A percentile compares a stretch with the other conserved stretches of the same genome.
Conservation (phyloP, 2,888 invertebrate genomes). For the Orthonevra nobilis region DNA sequence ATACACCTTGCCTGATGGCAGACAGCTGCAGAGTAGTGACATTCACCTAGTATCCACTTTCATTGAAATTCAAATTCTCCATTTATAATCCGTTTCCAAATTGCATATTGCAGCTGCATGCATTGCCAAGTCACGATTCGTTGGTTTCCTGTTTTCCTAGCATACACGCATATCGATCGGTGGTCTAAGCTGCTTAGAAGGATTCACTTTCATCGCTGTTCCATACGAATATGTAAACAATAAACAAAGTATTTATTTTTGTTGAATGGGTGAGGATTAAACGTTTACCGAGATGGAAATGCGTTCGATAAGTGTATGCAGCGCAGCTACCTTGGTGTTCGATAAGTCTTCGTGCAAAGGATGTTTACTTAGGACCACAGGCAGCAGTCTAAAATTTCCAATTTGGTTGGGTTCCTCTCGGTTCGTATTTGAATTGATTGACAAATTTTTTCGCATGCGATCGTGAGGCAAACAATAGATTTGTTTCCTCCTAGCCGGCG, state of each 20-base stretch:
- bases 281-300: slow-evolving; percentile 34
- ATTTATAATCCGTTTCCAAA: slow-evolving; percentile 52
- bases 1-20: slow-evolving; percentile 38
- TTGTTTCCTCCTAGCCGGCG: slow-evolving; percentile 31
- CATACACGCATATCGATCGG: slow-evolving; percentile 2
- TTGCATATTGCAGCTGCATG: slow-evolving; percentile 58
- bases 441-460: slow-evolving; percentile 58
- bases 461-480: slow-evolving; percentile 55
- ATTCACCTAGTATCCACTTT: slow-evolving; percentile 14
- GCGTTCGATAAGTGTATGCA: slow-evolving; percentile 44
- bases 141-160: slow-evolving; percentile 55
- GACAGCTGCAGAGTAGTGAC: slow-evolving; percentile 31
- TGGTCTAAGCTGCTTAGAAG: slow-evolving; percentile 60
- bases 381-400: slow-evolving; percentile 6
- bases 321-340: slow-evolving; percentile 14
- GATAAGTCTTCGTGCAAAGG: slow-evolving; percentile 35
- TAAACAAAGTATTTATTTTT: slow-evolving; percentile 20
- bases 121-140: slow-evolving; percentile 11
- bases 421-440: slow-evolving; percentile 40
- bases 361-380: slow-evolving; percentile 62
- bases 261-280: slow-evolving; percentile 53
- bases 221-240: slow-evolving; percentile 30
- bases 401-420: no score
- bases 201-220: slow-evolving; percentile 65
- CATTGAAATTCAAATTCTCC: slow-evolving; percentile 48